Percentiles rank a stretch among this genome's conserved stretches.
These are phyloP conservation scores for Aphrophora alni DNA, from an alignment of 2,888 invertebrate species.

Conservation along the genomic window DNA sequence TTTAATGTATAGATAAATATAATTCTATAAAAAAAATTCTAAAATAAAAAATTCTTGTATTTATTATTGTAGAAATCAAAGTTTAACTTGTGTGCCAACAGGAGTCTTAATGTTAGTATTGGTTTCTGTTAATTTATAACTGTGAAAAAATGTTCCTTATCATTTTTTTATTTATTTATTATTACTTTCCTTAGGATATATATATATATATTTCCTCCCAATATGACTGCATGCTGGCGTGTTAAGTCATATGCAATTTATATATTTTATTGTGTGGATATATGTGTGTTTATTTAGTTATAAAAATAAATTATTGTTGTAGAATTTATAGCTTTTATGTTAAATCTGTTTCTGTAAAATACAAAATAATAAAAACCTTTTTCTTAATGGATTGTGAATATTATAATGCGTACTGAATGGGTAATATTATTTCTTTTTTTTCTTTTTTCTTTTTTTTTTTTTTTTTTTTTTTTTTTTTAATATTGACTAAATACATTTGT, in stretches of 20 bases:
- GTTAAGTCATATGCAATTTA: not conserved
- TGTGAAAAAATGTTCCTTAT: not conserved
- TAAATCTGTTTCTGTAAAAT: not conserved
- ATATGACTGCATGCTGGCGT: conserved; percentile 6
- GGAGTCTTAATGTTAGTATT: not conserved
- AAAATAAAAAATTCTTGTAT: not conserved
- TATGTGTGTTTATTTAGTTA: not conserved
- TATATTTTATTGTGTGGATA: not conserved
- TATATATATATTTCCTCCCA: not conserved
- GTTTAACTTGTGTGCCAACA: not conserved
- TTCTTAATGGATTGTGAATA: not conserved
- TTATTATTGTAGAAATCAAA: not conserved
- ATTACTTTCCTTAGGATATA: not conserved
- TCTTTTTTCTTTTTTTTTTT: too few relatives aligned
- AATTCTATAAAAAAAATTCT: not conserved
- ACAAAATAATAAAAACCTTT: too few relatives aligned
- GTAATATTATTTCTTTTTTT: too few relatives aligned
- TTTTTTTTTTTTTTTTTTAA: too few relatives aligned
- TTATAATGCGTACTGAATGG: not conserved
- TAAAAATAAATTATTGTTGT: not conserved
- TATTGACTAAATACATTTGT: too few relatives aligned
- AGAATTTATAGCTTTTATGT: not conserved
- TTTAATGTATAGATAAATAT: too few relatives aligned
- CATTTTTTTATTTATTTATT: not conserved
- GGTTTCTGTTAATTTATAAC: not conserved